Conservation (phyloP, 2,797 vertebrate species). For the Pantherophis vulpinus region DNA sequence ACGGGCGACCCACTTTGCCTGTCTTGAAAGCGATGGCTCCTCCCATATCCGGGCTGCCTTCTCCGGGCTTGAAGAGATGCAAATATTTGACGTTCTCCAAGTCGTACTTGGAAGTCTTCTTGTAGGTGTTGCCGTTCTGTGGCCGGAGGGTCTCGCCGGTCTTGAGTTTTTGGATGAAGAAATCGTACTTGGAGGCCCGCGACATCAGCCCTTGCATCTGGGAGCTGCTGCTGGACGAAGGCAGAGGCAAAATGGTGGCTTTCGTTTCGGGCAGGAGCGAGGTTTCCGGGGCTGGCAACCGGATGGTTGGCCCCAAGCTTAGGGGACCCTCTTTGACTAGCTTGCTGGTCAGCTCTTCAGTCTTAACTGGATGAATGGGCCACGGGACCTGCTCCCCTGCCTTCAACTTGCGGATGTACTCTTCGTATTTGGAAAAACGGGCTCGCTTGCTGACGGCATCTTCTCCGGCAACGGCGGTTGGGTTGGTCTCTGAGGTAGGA, state of each 20-base stretch:
- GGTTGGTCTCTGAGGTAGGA: constrained; percentile 81
- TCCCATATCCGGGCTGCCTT: constrained; percentile 96
- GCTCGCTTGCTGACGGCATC: constrained; percentile 86
- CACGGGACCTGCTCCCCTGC: constrained; percentile 91
- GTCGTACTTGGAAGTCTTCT: constrained; percentile 96
- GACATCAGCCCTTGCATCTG: constrained; percentile 90
- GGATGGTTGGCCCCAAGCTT: constrained; percentile 72
- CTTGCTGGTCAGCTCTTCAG: constrained; percentile 84
- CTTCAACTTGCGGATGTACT: constrained; percentile 97
- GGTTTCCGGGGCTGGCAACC: constrained; percentile 73
- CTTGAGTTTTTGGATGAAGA: constrained; percentile 98
- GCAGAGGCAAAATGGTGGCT: constrained; percentile 79
- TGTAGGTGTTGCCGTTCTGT: constrained; percentile 92
- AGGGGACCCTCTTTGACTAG: constrained; percentile 76
- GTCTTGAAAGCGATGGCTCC: constrained; percentile 98
- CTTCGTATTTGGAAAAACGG: constrained; percentile 97
- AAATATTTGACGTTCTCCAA: constrained; percentile 97
- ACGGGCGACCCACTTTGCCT: constrained; percentile 94
- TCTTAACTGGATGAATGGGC: constrained; percentile 83
- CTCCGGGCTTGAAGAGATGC: constrained; percentile 96
- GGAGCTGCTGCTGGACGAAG: constrained; percentile 79
- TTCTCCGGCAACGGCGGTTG: constrained; percentile 63
- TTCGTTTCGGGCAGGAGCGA: constrained; percentile 88
- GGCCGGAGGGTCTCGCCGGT: constrained; percentile 90
- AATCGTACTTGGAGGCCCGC: constrained; percentile 94